Percentiles rank a stretch among this genome's conserved stretches.
These are phyloP conservation scores for Lissocephala sabroskyi DNA, from an alignment of 2,888 invertebrate genomes.

Conservation along the genomic window DNA sequence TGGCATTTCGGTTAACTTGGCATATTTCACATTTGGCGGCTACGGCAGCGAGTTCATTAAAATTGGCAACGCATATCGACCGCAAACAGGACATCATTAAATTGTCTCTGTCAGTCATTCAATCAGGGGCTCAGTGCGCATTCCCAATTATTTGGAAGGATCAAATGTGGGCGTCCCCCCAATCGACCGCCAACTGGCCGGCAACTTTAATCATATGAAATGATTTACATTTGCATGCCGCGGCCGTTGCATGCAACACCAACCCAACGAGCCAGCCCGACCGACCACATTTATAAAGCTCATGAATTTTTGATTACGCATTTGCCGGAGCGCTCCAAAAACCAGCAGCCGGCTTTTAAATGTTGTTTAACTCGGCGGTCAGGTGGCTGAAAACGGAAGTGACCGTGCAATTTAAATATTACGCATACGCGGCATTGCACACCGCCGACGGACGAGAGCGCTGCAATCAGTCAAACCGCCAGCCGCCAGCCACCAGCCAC, in stretches of 20 bases:
- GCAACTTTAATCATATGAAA: conserved; percentile 36
- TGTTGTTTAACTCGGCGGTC: conserved; percentile 1
- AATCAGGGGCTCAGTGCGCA: background rate
- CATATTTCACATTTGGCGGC: too few relatives aligned
- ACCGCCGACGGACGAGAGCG: too few relatives aligned
- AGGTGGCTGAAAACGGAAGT: conserved; percentile 41
- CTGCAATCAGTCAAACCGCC: too few relatives aligned
- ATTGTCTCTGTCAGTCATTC: conserved; percentile 9
- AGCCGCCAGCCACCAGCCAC: too few relatives aligned
- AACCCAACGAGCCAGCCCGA: conserved; percentile 4
- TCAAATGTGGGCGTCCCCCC: background rate
- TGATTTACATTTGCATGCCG: conserved; percentile 36
- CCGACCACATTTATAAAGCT: conserved; percentile 35
- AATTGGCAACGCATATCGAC: conserved; percentile 15
- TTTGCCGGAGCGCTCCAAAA: conserved; percentile 47
- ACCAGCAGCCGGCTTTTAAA: conserved; percentile 7
- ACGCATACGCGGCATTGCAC: conserved; percentile 46
- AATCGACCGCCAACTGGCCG: conserved; percentile 5
- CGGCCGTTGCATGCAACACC: conserved; percentile 1
- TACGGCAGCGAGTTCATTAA: conserved; percentile 34
- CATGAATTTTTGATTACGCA: conserved; percentile 61
- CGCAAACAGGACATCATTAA: conserved; percentile 27
- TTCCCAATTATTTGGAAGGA: background rate
- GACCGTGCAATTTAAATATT: conserved; percentile 48
- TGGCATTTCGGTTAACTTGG: too few relatives aligned